A percentile compares a stretch with the other conserved stretches of the same genome.
phyloP scores from a whole-genome alignment of 1,140 invertebrate species.

The Aphaenogaster rudis region DNA sequence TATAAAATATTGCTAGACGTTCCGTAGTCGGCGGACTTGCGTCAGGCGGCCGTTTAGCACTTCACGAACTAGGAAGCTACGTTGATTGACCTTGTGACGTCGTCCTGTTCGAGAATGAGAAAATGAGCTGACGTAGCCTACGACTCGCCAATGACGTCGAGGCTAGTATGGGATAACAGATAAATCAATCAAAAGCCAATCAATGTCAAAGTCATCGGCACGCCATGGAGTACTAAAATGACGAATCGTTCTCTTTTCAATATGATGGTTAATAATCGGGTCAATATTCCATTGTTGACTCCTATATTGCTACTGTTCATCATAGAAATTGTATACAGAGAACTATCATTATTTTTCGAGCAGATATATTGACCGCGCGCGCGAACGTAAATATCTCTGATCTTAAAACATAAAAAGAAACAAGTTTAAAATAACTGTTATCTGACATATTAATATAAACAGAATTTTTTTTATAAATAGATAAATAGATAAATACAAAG shows the following conservation, averaged over 20 bases:
- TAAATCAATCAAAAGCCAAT: slow-evolving; percentile 42
- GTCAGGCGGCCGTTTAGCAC: slow-evolving; percentile 72
- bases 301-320: not conserved
- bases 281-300: slow-evolving; percentile 22
- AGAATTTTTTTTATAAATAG: not conserved
- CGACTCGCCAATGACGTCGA: slow-evolving; percentile 53
- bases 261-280: not conserved
- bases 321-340: not conserved
- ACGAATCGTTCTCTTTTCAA: not conserved
- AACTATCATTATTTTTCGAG: not conserved
- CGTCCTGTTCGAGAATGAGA: slow-evolving; percentile 71
- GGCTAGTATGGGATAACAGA: slow-evolving; percentile 8
- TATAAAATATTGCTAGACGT: slow-evolving; percentile 23
- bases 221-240: not conserved
- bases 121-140: slow-evolving; percentile 69
- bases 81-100: slow-evolving; percentile 78
- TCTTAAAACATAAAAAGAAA: not conserved
- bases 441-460: not conserved
- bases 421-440: not conserved
- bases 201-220: slow-evolving; percentile 5
- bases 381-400: not conserved
- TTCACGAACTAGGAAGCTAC: slow-evolving; percentile 75
- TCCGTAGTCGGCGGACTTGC: slow-evolving; percentile 14
- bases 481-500: not conserved
- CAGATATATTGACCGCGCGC: not conserved